phyloP scores from a whole-genome alignment of 2,113 vertebrate genomes.

The Eudyptes chrysolophus region DNA sequence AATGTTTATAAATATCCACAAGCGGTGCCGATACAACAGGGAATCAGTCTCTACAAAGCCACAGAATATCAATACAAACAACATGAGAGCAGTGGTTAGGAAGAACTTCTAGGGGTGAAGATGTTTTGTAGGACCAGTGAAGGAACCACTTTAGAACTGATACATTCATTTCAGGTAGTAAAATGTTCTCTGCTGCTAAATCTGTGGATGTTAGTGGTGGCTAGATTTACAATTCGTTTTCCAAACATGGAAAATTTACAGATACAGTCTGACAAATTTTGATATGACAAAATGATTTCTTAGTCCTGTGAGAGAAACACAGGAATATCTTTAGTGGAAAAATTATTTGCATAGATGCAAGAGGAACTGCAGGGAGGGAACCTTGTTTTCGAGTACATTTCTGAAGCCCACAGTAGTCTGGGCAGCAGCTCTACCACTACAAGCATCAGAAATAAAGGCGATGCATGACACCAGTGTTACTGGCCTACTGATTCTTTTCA shows the following conservation, averaged over 20 bases:
- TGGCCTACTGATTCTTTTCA: background rate
- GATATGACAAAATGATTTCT: background rate
- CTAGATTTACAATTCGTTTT: background rate
- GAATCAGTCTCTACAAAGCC: background rate
- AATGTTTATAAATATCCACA: background rate
- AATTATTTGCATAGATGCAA: background rate
- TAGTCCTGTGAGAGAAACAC: background rate
- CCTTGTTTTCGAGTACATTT: background rate
- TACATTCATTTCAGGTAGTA: background rate
- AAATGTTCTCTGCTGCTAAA: background rate
- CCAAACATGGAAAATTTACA: background rate
- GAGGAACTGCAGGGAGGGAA: background rate
- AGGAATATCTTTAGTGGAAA: background rate
- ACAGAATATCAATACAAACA: background rate
- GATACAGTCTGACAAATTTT: background rate
- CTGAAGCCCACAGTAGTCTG: background rate
- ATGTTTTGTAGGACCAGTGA: background rate
- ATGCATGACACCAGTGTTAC: background rate
- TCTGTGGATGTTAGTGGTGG: background rate
- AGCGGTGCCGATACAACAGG: background rate
- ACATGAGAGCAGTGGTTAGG: background rate
- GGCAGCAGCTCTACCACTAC: background rate
- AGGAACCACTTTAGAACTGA: background rate
- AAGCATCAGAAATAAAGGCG: background rate
- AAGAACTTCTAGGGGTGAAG: background rate